Conservation (phyloP, 1,140 invertebrate species). For the Linepithema humile region DNA sequence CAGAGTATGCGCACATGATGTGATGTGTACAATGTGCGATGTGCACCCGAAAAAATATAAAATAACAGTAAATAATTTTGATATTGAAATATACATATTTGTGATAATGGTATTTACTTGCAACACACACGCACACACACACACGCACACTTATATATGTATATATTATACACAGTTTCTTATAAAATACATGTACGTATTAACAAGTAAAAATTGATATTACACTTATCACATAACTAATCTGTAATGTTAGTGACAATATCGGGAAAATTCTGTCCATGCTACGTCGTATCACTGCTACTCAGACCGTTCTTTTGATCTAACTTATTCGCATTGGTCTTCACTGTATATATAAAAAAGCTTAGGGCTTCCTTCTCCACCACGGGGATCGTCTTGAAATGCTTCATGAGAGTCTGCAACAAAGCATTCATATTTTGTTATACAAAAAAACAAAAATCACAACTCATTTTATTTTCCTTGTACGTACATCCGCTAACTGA, state of each 20-base stretch:
- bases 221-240: conserved; percentile 67
- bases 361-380: conserved; percentile 97
- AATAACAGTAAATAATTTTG: conserved; percentile 14
- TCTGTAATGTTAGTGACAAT: conserved; percentile 64
- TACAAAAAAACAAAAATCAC: no score
- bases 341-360: conserved; percentile 98
- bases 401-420: conserved; percentile 94
- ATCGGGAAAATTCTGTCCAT: conserved; percentile 48
- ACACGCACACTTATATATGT: conserved; percentile 63
- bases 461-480: no score
- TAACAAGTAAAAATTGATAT: conserved; percentile 74
- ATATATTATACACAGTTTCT: conserved; percentile 65
- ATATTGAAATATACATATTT: conserved; percentile 64
- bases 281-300: conserved; percentile 86
- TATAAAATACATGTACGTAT: conserved; percentile 75
- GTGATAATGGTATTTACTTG: conserved; percentile 10
- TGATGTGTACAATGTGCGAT: neutral
- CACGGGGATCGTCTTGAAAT: conserved; percentile 97
- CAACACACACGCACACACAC: neutral
- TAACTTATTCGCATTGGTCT: conserved; percentile 96
- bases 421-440: conserved; percentile 38
- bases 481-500: conserved; percentile 97
- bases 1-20: neutral
- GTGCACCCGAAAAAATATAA: neutral
- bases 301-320: conserved; percentile 94